Evolutionary conservation across 2,888 invertebrate genomes (phyloP).

Genomic region (Tyria jacobaeae): DNA sequence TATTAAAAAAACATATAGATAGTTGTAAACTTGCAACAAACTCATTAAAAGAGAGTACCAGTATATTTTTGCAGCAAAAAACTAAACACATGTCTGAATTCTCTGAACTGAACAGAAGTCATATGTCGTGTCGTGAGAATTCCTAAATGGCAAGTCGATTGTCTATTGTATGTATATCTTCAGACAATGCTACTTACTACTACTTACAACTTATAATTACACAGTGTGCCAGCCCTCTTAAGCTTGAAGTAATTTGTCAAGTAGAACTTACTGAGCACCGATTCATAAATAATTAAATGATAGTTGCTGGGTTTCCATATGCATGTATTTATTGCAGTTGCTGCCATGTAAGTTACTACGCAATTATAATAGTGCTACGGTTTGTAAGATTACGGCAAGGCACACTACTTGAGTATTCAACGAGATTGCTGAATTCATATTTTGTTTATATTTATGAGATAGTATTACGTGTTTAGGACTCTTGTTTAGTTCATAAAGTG

Average conservation of each 20-base stretch:
- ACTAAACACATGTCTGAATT: neutral
- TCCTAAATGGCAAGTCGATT: constrained; percentile 19
- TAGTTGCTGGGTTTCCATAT: constrained; percentile 12
- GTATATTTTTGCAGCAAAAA: neutral
- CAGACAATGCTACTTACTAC: constrained; percentile 26
- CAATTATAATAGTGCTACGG: constrained; percentile 7
- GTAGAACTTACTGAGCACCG: constrained; percentile 13
- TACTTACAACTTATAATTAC: neutral
- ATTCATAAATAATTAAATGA: constrained; percentile 25
- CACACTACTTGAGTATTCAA: constrained; percentile 6
- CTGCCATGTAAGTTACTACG: constrained; percentile 4
- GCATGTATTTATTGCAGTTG: constrained; percentile 7
- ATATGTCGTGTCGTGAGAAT: neutral
- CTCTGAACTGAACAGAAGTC: no score
- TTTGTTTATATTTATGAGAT: neutral
- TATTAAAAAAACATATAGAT: neutral
- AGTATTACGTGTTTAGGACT: neutral
- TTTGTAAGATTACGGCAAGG: neutral
- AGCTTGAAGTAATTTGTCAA: constrained; percentile 28
- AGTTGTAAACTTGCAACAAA: no score
- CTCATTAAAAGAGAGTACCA: neutral
- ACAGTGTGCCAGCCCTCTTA: constrained; percentile 6
- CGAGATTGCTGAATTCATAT: neutral
- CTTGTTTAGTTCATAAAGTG: neutral
- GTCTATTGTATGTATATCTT: constrained; percentile 30